Evolutionary conservation across 1,140 invertebrate genomes (phyloP).

Genomic region (Pseudobourletiella spinata): DNA sequence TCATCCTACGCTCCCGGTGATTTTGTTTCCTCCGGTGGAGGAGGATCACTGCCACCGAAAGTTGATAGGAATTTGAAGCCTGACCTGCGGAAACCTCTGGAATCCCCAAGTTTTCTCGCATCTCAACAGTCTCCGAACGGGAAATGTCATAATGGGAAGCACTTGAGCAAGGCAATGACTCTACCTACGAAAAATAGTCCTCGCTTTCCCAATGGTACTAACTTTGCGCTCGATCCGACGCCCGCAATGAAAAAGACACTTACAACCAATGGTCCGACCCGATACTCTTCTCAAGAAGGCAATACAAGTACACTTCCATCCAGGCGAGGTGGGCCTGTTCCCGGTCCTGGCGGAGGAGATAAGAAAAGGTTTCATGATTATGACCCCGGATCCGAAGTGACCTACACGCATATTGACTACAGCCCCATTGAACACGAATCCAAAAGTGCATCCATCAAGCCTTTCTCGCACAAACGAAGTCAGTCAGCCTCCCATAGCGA

Average conservation of each 20-base stretch:
- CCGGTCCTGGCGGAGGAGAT: constrained; percentile 14
- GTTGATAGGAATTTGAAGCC: constrained; percentile 74
- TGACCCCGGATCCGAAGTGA: constrained; percentile 22
- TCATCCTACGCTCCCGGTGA: no score
- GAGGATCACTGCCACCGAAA: constrained; percentile 54
- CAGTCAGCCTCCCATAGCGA: background rate
- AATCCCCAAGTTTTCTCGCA: background rate
- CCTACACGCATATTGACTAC: constrained; percentile 33
- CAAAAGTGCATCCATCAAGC: background rate
- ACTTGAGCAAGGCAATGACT: constrained; percentile 24
- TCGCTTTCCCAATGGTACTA: background rate
- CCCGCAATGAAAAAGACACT: constrained; percentile 22
- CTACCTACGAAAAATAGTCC: constrained; percentile 17
- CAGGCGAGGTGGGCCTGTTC: constrained; percentile 13
- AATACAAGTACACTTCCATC: constrained; percentile 18
- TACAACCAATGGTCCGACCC: background rate
- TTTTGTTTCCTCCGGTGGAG: no score
- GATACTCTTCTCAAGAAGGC: background rate
- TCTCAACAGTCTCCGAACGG: constrained; percentile 4
- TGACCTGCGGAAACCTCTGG: constrained; percentile 11
- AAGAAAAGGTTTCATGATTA: constrained; percentile 22
- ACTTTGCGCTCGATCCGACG: constrained; percentile 20
- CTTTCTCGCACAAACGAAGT: background rate
- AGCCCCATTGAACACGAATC: constrained; percentile 7
- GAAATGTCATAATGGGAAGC: background rate